A percentile compares a stretch with the other conserved stretches of the same genome.
phyloP scores from a whole-genome alignment of 2,113 vertebrate genomes.

The Panthera tigris region DNA sequence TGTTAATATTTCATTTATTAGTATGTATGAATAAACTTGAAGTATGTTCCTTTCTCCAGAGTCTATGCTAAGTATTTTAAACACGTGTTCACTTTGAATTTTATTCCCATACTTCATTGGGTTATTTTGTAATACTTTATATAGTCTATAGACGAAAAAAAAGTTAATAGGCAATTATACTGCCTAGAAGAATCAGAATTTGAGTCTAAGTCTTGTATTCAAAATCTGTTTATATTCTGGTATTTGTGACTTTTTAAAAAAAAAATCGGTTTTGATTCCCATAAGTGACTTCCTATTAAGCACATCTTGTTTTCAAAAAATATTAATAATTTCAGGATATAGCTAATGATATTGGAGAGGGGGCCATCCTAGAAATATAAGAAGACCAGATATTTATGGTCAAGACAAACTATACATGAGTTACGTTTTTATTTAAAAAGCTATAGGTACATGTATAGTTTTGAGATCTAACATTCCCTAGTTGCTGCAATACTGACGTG shows the following conservation, averaged over 20 bases:
- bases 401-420: neutral
- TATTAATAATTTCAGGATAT: neutral
- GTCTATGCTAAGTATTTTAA: neutral
- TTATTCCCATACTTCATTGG: too few species aligned
- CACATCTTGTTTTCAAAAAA: neutral
- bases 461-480: neutral
- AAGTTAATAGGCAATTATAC: neutral
- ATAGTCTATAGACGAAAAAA: neutral
- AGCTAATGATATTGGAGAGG: neutral
- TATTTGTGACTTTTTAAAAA: neutral
- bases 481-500: neutral
- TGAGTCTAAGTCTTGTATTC: neutral
- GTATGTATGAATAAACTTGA: neutral
- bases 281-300: neutral
- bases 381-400: neutral
- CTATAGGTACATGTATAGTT: neutral
- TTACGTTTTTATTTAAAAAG: neutral
- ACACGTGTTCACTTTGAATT: neutral
- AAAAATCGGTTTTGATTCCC: neutral
- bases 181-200: neutral
- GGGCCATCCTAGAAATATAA: neutral
- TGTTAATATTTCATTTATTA: neutral
- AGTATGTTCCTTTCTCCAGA: neutral
- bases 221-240: neutral
- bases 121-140: neutral